Conservation (phyloP, 2,888 invertebrate species). For the Tipula unca region DNA sequence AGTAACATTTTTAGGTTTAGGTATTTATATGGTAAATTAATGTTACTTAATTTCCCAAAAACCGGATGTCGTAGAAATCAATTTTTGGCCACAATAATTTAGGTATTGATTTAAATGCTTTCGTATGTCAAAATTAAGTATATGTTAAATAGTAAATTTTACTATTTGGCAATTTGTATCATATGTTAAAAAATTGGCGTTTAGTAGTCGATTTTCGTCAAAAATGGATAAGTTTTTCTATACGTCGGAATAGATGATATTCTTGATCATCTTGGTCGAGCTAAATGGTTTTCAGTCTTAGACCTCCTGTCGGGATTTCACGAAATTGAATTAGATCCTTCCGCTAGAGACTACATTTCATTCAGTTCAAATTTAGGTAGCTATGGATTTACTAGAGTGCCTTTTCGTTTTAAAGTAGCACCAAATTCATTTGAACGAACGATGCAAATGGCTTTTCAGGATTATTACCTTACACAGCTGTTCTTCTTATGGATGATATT, state of each 20-base stretch:
- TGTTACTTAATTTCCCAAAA: too few species aligned
- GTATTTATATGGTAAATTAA: too few species aligned
- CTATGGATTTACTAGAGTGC: slow-evolving; percentile 27
- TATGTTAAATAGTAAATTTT: too few species aligned
- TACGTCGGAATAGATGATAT: slow-evolving; percentile 21
- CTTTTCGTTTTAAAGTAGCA: slow-evolving; percentile 14
- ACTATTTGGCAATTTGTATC: too few species aligned
- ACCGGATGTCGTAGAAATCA: too few species aligned
- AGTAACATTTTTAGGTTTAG: too few species aligned
- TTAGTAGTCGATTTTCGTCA: slow-evolving; percentile 23
- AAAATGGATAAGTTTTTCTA: slow-evolving; percentile 21
- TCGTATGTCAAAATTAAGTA: too few species aligned
- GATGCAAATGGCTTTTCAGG: background rate
- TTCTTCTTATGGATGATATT: background rate
- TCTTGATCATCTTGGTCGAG: slow-evolving; percentile 16
- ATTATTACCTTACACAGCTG: background rate
- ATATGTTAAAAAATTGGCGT: background rate
- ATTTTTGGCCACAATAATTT: too few species aligned
- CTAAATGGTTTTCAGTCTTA: slow-evolving; percentile 32
- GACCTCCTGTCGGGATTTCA: slow-evolving; percentile 38
- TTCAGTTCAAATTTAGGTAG: slow-evolving; percentile 21
- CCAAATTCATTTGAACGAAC: too few species aligned
- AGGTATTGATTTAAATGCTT: too few species aligned
- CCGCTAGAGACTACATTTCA: background rate
- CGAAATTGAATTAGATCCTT: slow-evolving; percentile 37